Conservation (phyloP, 2,113 vertebrate species). For the Pangasianodon gigas region DNA sequence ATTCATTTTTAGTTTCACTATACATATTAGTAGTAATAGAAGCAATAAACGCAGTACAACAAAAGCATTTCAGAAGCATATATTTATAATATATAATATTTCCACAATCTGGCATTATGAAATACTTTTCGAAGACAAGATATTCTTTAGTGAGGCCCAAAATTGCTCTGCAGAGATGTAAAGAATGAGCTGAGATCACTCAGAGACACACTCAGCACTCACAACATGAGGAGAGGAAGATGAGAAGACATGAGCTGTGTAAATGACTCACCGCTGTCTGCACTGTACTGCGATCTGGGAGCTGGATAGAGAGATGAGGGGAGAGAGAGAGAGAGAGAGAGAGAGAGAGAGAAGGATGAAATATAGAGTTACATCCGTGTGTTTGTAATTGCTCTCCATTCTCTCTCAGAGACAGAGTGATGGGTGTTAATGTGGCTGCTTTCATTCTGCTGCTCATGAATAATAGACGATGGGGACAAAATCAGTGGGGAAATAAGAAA, state of each 20-base stretch:
- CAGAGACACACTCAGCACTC: not conserved
- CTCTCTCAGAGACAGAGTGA: slow-evolving; percentile 18
- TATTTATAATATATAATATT: not conserved
- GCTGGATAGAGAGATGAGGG: slow-evolving; percentile 69
- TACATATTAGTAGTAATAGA: not conserved
- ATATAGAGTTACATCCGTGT: slow-evolving; percentile 9
- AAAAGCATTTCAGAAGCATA: not conserved
- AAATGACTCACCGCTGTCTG: slow-evolving; percentile 84
- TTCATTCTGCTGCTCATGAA: slow-evolving; percentile 33
- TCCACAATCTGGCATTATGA: not conserved
- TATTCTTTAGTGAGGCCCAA: not conserved
- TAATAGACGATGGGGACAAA: slow-evolving; percentile 14
- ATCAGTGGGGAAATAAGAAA: slow-evolving; percentile 13
- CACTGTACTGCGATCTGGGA: slow-evolving; percentile 80
- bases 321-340: not conserved
- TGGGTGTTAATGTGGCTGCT: slow-evolving; percentile 27
- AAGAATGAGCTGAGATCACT: not conserved
- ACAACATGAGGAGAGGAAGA: not conserved
- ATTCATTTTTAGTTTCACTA: not conserved
- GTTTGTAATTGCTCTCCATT: not conserved
- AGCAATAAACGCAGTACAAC: not conserved
- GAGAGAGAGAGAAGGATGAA: not conserved
- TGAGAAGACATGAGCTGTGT: slow-evolving; percentile 40
- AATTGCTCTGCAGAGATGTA: not conserved
- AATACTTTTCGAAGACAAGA: not conserved